Conservation (phyloP, 1,140 invertebrate genomes). For the Calephelis nemesis region DNA sequence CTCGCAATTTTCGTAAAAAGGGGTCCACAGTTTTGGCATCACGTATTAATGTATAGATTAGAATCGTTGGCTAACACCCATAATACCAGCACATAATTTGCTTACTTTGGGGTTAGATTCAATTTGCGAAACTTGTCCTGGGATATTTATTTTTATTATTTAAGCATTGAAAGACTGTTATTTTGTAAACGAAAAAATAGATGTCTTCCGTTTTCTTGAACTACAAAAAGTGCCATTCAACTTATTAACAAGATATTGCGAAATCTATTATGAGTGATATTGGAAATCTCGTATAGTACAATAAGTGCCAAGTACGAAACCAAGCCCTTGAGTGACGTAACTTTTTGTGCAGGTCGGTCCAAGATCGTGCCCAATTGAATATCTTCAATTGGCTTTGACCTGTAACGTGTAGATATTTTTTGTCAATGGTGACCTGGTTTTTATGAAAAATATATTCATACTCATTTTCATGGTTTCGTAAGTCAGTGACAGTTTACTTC, state of each 20-base stretch:
- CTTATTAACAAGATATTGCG: background rate
- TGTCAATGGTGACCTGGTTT: constrained; percentile 4
- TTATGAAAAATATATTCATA: background rate
- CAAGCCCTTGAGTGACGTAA: constrained; percentile 13
- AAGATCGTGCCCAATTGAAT: constrained; percentile 12
- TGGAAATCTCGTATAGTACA: constrained; percentile 7
- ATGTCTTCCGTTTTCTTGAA: background rate
- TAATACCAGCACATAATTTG: too few relatives aligned
- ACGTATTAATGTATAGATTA: too few relatives aligned
- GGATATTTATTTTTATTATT: too few relatives aligned
- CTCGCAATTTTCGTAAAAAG: too few relatives aligned
- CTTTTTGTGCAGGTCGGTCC: constrained; percentile 1
- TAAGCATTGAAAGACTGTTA: too few relatives aligned
- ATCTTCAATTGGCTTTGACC: constrained; percentile 12
- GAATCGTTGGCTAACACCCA: too few relatives aligned
- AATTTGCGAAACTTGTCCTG: too few relatives aligned
- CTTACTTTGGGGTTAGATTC: too few relatives aligned
- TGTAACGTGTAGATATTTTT: constrained; percentile 1
- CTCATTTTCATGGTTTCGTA: too few relatives aligned
- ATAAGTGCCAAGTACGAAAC: constrained; percentile 9
- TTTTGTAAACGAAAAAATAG: too few relatives aligned
- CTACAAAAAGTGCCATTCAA: background rate
- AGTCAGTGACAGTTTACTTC: too few relatives aligned
- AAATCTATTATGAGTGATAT: constrained; percentile 1
- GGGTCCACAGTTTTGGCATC: too few relatives aligned